Evolutionary conservation across 2,797 vertebrate species (phyloP).

Genomic region (Fistularia tabacaria): DNA sequence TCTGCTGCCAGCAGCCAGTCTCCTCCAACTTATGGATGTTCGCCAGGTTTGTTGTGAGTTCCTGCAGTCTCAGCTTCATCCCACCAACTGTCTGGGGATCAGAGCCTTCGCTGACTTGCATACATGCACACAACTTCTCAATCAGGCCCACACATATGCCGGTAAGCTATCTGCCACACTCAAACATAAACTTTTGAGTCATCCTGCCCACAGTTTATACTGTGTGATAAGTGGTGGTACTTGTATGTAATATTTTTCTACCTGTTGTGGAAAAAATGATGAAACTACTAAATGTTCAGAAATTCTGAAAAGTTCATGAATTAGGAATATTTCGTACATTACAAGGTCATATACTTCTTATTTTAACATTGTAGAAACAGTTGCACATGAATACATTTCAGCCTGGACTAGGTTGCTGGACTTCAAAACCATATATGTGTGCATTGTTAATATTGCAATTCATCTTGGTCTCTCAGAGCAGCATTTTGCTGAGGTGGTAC

Average conservation of each 20-base stretch:
- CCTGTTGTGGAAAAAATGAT: too few species aligned
- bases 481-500: constrained; percentile 93
- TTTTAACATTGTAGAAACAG: too few species aligned
- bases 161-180: constrained; percentile 72
- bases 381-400: not conserved
- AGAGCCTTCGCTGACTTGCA: constrained; percentile 92
- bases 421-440: too few species aligned
- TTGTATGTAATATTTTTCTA: constrained; percentile 4
- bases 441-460: not conserved
- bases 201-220: not conserved
- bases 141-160: constrained; percentile 88
- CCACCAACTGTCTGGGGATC: constrained; percentile 94
- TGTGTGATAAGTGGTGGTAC: not conserved
- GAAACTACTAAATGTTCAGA: not conserved
- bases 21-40: constrained; percentile 93
- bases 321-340: too few species aligned
- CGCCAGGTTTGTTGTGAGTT: constrained; percentile 94
- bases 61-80: constrained; percentile 92
- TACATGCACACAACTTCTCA: constrained; percentile 86
- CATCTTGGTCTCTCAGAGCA: constrained; percentile 80
- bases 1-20: constrained; percentile 88
- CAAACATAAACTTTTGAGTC: constrained; percentile 6
- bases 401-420: not conserved
- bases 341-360: too few species aligned
- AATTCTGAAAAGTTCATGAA: not conserved